A percentile compares a stretch with the other conserved stretches of the same genome.
Evolutionary conservation across 2,888 invertebrate species (phyloP).

Genomic region (Ochropacha duplaris): DNA sequence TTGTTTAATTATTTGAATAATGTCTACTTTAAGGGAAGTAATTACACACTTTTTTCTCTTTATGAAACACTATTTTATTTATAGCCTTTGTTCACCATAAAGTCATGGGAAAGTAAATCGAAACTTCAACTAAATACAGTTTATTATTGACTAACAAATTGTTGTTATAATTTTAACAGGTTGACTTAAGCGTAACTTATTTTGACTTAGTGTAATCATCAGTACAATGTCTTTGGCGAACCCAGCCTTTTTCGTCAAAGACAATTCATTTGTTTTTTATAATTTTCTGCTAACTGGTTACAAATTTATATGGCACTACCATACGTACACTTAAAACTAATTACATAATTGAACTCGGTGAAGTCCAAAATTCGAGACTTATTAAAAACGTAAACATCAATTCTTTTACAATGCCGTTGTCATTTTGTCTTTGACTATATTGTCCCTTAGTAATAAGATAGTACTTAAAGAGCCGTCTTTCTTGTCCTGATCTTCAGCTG

Average conservation of each 20-base stretch:
- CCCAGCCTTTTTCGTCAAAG: constrained; percentile 32
- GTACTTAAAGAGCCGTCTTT: constrained; percentile 62
- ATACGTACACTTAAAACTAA: constrained; percentile 19
- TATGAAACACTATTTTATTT: constrained; percentile 32
- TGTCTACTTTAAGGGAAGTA: constrained; percentile 25
- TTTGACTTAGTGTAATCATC: constrained; percentile 10
- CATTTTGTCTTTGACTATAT: constrained; percentile 33
- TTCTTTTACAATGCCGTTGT: constrained; percentile 42
- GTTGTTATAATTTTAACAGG: constrained; percentile 31
- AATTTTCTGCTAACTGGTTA: constrained; percentile 3
- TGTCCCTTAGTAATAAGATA: constrained; percentile 60
- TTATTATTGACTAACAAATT: constrained; percentile 41
- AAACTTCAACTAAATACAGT: constrained; percentile 29
- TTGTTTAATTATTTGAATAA: constrained; percentile 2
- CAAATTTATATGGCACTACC: constrained; percentile 49
- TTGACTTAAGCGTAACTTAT: constrained; percentile 5
- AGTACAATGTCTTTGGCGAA: constrained; percentile 31
- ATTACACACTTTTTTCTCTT: constrained; percentile 39
- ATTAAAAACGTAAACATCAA: constrained; percentile 12
- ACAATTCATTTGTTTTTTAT: constrained; percentile 27
- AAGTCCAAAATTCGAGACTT: constrained; percentile 33
- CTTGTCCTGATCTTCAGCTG: constrained; percentile 47
- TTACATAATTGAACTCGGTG: constrained; percentile 2
- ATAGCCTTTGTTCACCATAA: constrained; percentile 47
- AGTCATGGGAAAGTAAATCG: constrained; percentile 23